Base-by-base conservation (phyloP, 2,888 invertebrate species). In the Mythimna lalbum region DNA sequence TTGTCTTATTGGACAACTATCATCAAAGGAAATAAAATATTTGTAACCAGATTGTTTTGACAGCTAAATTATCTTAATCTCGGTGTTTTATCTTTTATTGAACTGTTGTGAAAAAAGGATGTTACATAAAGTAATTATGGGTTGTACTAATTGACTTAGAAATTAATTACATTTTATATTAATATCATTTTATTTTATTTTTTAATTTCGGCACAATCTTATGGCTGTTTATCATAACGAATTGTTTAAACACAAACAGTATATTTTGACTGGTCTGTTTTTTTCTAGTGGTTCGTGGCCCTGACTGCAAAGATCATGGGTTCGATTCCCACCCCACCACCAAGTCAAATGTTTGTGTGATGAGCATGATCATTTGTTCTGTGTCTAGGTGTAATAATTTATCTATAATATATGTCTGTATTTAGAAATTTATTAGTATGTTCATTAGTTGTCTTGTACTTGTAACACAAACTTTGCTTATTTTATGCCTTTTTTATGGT, bases 111-210 rank as follows among this genome's bases (percentile, higher is more conserved):
- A 59, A 68, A 68, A 61, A 23, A 47, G 55, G 43, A 63, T 9
- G 59, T 76, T 69, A 65, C 59, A 47, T 36, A 65, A 64, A 63
- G 17, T 57, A 60, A 50, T 55, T 50, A 64, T 53, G 1, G 33
- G 17, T 31, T 31, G 39, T 64, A 7, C 52, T 65, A n/a, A 62
- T 80, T 65, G 59, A 55, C 39, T 53, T 36, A 33, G 33, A 63
- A 56, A 50, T 68, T 49, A 74, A 39, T 61, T n/a, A 65, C 10
- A n/a, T 49, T 52, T 33, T n/a, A 33, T 7, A 17, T 21, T 69
- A 76, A n/a, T n/a, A n/a, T n/a, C n/a, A n/a, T n/a, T n/a, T n/a
- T n/a, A n/a, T n/a, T n/a, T n/a, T n/a, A n/a, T n/a, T n/a, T n/a
- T n/a, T n/a, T 52, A 43, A 56, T 71, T 57, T 71, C 19, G 59